Evolutionary conservation across 2,888 invertebrate species (phyloP).

Genomic region (Sminthurides aquaticus): DNA sequence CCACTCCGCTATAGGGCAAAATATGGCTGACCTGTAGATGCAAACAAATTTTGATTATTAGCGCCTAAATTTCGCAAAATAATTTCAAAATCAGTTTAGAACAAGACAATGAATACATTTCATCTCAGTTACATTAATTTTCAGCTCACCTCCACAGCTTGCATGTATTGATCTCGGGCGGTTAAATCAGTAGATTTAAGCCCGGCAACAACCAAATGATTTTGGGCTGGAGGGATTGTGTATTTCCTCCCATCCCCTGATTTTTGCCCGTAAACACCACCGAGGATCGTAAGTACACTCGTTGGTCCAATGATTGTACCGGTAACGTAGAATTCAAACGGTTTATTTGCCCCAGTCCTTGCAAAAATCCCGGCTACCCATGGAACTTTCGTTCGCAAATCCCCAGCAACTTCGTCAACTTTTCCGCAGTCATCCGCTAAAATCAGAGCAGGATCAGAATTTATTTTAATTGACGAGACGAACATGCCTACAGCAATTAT

Average conservation of each 20-base stretch:
- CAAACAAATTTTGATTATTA: background rate
- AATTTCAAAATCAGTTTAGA: no score
- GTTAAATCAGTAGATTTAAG: constrained; percentile 19
- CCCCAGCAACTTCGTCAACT: constrained; percentile 17
- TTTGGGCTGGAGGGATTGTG: constrained; percentile 23
- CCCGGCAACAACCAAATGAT: constrained; percentile 21
- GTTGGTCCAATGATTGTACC: constrained; percentile 24
- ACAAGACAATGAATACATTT: no score
- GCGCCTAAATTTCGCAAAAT: background rate
- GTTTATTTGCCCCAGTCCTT: constrained; percentile 5
- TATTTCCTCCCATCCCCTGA: constrained; percentile 19
- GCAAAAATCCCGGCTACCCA: constrained; percentile 26
- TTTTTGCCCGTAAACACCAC: constrained; percentile 22
- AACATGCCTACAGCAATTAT: background rate
- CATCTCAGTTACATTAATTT: background rate
- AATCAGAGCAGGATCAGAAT: constrained; percentile 3
- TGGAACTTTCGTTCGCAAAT: constrained; percentile 22
- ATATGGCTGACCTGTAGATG: constrained; percentile 22
- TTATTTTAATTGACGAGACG: no score
- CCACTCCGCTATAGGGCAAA: constrained; percentile 18
- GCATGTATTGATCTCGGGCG: constrained; percentile 14
- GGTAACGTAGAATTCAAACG: constrained; percentile 18
- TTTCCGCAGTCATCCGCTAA: constrained; percentile 22
- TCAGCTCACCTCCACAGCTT: constrained; percentile 18
- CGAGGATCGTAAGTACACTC: constrained; percentile 19